phyloP scores from a whole-genome alignment of 2,113 vertebrate genomes.

The Festucalex cinctus region DNA sequence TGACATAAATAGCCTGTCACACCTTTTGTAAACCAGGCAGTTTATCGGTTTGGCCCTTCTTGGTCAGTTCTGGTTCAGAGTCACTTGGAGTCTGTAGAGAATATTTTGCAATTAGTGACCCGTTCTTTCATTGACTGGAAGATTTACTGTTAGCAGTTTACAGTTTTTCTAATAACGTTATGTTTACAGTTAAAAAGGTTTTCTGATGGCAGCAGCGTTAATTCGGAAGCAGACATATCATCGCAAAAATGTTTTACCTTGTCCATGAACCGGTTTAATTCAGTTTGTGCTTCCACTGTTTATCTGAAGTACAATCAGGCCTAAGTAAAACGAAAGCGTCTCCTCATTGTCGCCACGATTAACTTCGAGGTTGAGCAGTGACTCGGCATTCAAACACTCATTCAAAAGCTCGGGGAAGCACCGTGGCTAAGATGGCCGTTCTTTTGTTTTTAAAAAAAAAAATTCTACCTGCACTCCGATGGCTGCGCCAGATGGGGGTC shows the following conservation, averaged over 20 bases:
- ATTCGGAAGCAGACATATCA: too few relatives aligned
- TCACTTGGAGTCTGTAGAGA: slow-evolving; percentile 25
- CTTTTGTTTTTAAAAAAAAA: neutral
- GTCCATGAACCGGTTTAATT: neutral
- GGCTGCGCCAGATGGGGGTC: slow-evolving; percentile 61
- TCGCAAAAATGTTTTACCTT: neutral
- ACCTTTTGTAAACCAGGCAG: slow-evolving; percentile 43
- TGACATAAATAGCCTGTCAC: neutral
- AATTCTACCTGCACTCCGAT: slow-evolving; percentile 33
- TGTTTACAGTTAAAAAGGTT: too few relatives aligned
- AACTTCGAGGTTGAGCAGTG: neutral
- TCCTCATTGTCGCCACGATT: slow-evolving; percentile 9
- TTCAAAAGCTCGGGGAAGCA: neutral
- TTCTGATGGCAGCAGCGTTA: too few relatives aligned
- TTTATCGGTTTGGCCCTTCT: slow-evolving; percentile 45
- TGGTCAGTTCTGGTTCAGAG: slow-evolving; percentile 32
- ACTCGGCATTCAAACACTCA: neutral
- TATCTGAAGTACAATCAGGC: neutral
- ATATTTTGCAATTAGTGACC: slow-evolving; percentile 8
- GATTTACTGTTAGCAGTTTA: neutral
- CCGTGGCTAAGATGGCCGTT: neutral
- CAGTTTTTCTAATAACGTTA: neutral
- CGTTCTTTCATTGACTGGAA: neutral
- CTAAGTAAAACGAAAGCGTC: slow-evolving; percentile 2
- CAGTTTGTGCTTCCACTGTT: neutral